These are phyloP conservation scores for Nibea albiflora DNA, from an alignment of 2,113 vertebrate genomes.

Conservation along the genomic window DNA sequence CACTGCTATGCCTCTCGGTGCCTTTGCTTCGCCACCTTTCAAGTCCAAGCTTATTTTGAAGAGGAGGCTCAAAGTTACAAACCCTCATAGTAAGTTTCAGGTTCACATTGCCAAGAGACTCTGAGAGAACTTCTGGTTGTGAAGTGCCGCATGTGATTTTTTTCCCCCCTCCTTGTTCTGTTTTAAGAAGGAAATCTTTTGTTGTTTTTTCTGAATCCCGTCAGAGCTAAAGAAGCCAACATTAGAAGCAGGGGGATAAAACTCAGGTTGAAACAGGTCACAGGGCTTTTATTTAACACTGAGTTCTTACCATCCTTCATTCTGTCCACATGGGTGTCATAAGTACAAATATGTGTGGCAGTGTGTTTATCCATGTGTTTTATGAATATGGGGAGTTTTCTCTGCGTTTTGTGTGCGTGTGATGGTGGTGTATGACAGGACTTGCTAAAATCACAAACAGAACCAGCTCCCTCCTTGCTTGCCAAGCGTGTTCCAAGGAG, in stretches of 20 bases:
- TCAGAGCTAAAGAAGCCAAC: slow-evolving; percentile 66
- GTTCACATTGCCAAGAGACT: slow-evolving; percentile 70
- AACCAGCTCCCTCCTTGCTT: slow-evolving; percentile 54
- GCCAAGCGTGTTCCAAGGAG: slow-evolving; percentile 68
- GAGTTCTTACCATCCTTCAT: slow-evolving; percentile 64
- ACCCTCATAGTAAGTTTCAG: slow-evolving; percentile 53
- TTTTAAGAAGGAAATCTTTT: slow-evolving; percentile 74
- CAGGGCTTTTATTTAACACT: slow-evolving; percentile 60
- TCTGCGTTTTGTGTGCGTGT: slow-evolving; percentile 39
- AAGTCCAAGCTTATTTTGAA: slow-evolving; percentile 78
- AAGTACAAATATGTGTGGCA: slow-evolving; percentile 70
- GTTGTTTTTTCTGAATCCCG: slow-evolving; percentile 68
- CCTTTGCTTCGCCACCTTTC: slow-evolving; percentile 74
- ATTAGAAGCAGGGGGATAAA: slow-evolving; percentile 64
- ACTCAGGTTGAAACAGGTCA: slow-evolving; percentile 64
- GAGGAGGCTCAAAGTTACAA: slow-evolving; percentile 63
- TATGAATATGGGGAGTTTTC: slow-evolving; percentile 52
- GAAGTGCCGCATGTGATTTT: slow-evolving; percentile 49
- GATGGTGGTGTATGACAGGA: slow-evolving; percentile 59
- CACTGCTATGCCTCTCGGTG: slow-evolving; percentile 76
- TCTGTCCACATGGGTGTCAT: slow-evolving; percentile 76
- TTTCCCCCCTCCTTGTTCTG: slow-evolving; percentile 40
- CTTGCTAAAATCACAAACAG: slow-evolving; percentile 71
- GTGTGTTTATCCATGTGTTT: slow-evolving; percentile 74
- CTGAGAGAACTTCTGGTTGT: slow-evolving; percentile 53